Percentiles rank a stretch among this genome's conserved stretches.
Evolutionary conservation across 2,113 vertebrate genomes (phyloP).

Genomic region (Bujurquina vittata): DNA sequence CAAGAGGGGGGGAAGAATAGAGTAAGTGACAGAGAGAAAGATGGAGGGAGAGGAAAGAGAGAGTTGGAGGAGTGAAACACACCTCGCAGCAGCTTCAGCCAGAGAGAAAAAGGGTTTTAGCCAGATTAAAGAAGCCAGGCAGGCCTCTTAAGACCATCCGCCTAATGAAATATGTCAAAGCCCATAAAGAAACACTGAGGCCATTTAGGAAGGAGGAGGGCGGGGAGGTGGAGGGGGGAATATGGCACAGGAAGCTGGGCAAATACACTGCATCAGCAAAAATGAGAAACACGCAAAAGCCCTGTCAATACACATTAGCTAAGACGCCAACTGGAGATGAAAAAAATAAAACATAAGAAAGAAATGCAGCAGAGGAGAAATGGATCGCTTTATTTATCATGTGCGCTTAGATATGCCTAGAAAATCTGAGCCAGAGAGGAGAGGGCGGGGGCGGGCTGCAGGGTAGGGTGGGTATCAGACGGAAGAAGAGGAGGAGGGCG

Average conservation of each 20-base stretch:
- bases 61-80: slow-evolving; percentile 40
- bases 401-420: slow-evolving; percentile 25
- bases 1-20: too few species aligned
- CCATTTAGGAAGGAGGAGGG: slow-evolving; percentile 83
- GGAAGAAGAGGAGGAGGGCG: not conserved
- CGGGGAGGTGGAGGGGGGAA: slow-evolving; percentile 74
- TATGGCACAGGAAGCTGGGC: slow-evolving; percentile 34
- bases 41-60: slow-evolving; percentile 27
- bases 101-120: slow-evolving; percentile 83
- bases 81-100: slow-evolving; percentile 47
- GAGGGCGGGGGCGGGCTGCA: not conserved
- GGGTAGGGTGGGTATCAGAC: not conserved
- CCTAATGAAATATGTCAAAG: slow-evolving; percentile 97
- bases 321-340: slow-evolving; percentile 49
- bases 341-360: slow-evolving; percentile 7
- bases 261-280: slow-evolving; percentile 69
- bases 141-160: slow-evolving; percentile 91
- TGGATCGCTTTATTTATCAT: slow-evolving; percentile 62
- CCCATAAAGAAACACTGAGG: slow-evolving; percentile 89
- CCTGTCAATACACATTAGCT: slow-evolving; percentile 90
- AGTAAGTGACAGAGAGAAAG: slow-evolving; percentile 30
- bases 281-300: slow-evolving; percentile 82
- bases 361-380: slow-evolving; percentile 25
- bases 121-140: slow-evolving; percentile 88
- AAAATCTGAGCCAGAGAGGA: slow-evolving; percentile 25